Base-by-base conservation (phyloP, 2,888 invertebrate genomes). In the Cyclophora albipunctata region DNA sequence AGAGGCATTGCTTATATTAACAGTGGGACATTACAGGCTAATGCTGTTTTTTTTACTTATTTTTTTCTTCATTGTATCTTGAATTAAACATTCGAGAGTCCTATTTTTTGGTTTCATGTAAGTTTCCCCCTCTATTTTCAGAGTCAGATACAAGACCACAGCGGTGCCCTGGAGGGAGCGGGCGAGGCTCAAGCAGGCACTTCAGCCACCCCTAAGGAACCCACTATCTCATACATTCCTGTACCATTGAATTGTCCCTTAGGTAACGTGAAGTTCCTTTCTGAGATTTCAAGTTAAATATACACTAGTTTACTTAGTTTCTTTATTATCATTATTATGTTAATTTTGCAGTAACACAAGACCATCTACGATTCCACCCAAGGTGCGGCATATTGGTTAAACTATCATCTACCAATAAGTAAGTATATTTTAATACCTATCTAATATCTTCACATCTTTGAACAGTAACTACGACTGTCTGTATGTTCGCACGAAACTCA, bases 301-400 rank as follows among this genome's bases (percentile, higher is more conserved):
- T 20, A 20, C 20, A 20, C 20, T 20, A 20, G 2, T 20, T 20
- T 20, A 1, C 20, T 20, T 20, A 20, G 20, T 20, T 20, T 20
- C 20, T 20, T 20, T 20, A 20, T 20, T 20, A 20, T 20, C 20
- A 20, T 20, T 20, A 20, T 1, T 20, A 20, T 20, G 20, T 20
- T 20, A 20, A 1, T 20, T 55, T 75, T 68, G 45, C 72, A 82
- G 85, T 69, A 44, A 77, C 69, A 33, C 80, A 87, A 57, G 95
- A 95, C 75, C 91, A 92, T 57, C 80, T 97, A 60, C 90, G 93
- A 53, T 98, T 98, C 81, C 98, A 98, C 79, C 93, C 95, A 46
- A 91, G 95, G 57, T 96, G 96, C 73, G 98, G 98, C 0, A 93
- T 94, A 7, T 85, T 98, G 54, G 95, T 98, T 0, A 96, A 96